Percentiles rank a stretch among this genome's conserved stretches.
These are phyloP conservation scores for Trogon melanurus DNA, from an alignment of 2,113 vertebrate species.

Conservation along the genomic window DNA sequence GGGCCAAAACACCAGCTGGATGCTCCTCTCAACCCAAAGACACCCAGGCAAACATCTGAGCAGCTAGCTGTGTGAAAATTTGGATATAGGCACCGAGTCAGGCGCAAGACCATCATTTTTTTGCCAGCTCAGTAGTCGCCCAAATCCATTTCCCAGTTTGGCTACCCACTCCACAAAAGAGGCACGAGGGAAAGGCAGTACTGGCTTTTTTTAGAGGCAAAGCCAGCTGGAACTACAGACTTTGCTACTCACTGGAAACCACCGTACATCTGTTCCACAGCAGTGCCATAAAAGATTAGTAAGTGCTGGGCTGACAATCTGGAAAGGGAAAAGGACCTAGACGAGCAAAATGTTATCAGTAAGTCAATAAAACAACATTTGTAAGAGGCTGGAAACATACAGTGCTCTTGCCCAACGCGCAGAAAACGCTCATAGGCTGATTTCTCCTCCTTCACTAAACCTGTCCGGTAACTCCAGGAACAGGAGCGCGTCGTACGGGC, in stretches of 20 bases:
- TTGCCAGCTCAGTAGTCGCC: background rate
- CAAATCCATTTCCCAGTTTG: background rate
- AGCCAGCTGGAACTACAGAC: slow-evolving; percentile 8
- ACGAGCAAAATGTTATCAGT: slow-evolving; percentile 39
- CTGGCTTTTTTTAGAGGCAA: background rate
- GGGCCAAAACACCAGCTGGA: background rate
- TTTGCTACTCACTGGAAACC: background rate
- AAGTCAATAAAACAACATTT: slow-evolving; percentile 49
- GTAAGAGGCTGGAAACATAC: background rate
- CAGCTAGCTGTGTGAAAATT: background rate
- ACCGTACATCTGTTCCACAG: background rate
- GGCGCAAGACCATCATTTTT: background rate
- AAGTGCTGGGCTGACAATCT: slow-evolving; percentile 15
- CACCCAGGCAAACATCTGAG: background rate
- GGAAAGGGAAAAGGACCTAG: slow-evolving; percentile 44
- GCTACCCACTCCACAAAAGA: background rate
- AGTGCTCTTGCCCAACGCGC: background rate
- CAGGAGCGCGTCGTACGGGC: background rate
- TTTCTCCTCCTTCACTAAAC: slow-evolving; percentile 29
- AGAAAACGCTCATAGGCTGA: background rate
- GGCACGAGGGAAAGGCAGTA: background rate
- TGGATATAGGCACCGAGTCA: background rate
- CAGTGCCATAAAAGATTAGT: slow-evolving; percentile 3
- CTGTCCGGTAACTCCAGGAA: background rate
- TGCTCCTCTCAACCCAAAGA: background rate